These are phyloP conservation scores for Heliconius ethilla DNA, from an alignment of 2,888 invertebrate species.

Conservation along the genomic window DNA sequence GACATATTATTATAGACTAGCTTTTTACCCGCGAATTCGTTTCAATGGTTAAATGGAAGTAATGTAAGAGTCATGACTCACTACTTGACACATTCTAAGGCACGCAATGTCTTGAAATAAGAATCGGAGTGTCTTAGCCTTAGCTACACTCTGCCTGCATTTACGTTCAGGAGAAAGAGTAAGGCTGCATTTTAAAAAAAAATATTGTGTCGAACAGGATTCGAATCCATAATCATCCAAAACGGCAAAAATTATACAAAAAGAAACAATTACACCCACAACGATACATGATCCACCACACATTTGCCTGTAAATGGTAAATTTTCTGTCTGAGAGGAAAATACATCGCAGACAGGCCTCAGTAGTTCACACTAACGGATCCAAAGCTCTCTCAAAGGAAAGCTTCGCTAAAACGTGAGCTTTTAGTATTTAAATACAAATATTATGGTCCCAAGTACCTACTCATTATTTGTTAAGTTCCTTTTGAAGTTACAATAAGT, in stretches of 20 bases:
- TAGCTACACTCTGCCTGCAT: no score
- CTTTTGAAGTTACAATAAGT: not conserved
- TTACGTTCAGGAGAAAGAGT: no score
- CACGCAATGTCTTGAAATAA: no score
- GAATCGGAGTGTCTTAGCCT: no score
- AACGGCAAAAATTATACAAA: not conserved
- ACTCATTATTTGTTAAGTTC: conserved; percentile 1
- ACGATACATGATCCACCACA: not conserved
- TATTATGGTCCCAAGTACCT: not conserved
- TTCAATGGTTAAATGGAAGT: no score
- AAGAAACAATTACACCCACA: not conserved
- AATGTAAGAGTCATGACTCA: not conserved
- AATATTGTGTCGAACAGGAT: not conserved
- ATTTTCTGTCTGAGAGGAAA: conserved; percentile 14
- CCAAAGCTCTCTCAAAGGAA: conserved; percentile 8
- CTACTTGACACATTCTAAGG: no score
- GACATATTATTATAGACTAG: not conserved
- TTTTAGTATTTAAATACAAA: conserved; percentile 16
- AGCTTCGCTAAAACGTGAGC: conserved; percentile 6
- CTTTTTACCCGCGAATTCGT: no score
- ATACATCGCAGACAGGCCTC: not conserved
- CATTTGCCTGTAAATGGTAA: conserved; percentile 1
- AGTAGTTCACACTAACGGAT: conserved; percentile 5
- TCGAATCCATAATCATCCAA: not conserved
- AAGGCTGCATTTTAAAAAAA: no score